Conservation (phyloP, 2,888 invertebrate species). For the Diadegma fenestrale region DNA sequence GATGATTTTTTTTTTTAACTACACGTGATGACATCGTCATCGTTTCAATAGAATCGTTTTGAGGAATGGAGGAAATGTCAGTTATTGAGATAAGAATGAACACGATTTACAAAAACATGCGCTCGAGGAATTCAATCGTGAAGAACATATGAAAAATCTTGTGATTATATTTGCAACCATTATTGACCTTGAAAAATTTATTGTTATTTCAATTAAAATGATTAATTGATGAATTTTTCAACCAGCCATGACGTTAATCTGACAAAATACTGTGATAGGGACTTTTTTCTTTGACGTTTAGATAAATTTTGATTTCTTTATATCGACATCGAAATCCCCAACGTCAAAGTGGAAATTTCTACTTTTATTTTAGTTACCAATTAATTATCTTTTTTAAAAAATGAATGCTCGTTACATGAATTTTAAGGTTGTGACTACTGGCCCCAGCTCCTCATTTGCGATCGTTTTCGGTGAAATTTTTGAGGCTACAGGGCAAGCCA, state of each 20-base stretch:
- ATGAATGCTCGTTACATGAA: slow-evolving; percentile 40
- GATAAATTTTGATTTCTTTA: not conserved
- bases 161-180: not conserved
- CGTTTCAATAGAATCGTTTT: slow-evolving; percentile 41
- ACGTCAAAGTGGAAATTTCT: not conserved
- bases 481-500: slow-evolving; percentile 88
- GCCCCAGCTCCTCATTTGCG: slow-evolving; percentile 90
- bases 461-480: slow-evolving; percentile 90
- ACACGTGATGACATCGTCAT: not conserved
- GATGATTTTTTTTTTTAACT: not conserved
- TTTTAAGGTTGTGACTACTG: slow-evolving; percentile 88
- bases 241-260: not conserved
- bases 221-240: too few relatives aligned
- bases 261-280: not conserved
- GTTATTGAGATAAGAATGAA: slow-evolving; percentile 49
- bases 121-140: not conserved
- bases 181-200: not conserved
- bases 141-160: not conserved
- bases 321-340: not conserved
- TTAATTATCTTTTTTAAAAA: not conserved
- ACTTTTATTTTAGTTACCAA: not conserved
- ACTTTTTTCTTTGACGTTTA: not conserved
- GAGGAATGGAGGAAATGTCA: slow-evolving; percentile 14
- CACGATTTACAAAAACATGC: slow-evolving; percentile 15
- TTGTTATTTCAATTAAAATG: not conserved